Conservation (phyloP, 1,140 invertebrate species). For the Lepidurus packardi region DNA sequence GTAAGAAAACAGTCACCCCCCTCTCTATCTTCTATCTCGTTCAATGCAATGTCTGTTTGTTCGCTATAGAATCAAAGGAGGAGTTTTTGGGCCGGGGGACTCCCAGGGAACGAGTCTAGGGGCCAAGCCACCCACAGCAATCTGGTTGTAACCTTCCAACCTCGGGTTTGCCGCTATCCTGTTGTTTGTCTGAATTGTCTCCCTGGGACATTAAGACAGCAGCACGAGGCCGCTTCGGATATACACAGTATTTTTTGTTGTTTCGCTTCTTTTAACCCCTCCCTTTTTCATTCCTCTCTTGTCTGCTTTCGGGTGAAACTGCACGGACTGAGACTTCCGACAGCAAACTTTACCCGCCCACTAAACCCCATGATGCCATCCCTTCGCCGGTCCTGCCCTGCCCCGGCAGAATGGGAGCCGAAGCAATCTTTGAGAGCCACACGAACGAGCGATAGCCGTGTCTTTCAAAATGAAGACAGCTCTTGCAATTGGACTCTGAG, state of each 20-base stretch:
- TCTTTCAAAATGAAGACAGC: constrained; percentile 22
- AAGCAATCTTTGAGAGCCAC: not conserved
- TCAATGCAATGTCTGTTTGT: too few species aligned
- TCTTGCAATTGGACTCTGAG: constrained; percentile 3
- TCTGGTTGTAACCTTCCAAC: constrained; percentile 21
- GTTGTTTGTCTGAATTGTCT: constrained; percentile 19
- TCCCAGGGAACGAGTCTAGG: too few species aligned
- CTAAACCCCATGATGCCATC: too few species aligned
- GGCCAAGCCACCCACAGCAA: not conserved
- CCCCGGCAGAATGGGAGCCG: too few species aligned
- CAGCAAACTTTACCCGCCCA: not conserved
- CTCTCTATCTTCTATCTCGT: too few species aligned
- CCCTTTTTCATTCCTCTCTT: not conserved
- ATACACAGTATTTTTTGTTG: not conserved
- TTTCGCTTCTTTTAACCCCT: not conserved
- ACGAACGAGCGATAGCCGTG: not conserved
- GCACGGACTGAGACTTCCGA: constrained; percentile 4
- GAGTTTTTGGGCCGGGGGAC: too few species aligned
- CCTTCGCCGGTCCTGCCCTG: too few species aligned
- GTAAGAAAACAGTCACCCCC: too few species aligned
- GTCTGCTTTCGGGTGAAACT: not conserved
- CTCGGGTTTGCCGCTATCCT: constrained; percentile 6
- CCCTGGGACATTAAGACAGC: constrained; percentile 15
- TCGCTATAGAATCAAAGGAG: too few species aligned
- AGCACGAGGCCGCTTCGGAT: not conserved